Percentiles rank a stretch among this genome's conserved stretches.
Evolutionary conservation across 2,797 vertebrate genomes (phyloP).

Genomic region (Catamblyrhynchus diadema): DNA sequence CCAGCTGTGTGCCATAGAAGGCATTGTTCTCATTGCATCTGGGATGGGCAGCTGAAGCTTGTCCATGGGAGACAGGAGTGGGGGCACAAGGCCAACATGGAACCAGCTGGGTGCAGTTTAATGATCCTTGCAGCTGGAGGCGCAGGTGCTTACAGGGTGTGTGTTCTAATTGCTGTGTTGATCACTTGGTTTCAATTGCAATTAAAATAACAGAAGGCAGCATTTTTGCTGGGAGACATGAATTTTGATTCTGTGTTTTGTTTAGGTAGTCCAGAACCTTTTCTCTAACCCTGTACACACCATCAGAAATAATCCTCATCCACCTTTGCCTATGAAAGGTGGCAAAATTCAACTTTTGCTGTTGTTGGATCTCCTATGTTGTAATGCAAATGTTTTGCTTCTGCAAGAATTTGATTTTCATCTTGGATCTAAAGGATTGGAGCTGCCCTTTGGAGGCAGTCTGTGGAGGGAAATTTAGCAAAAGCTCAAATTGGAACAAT

Average conservation of each 20-base stretch:
- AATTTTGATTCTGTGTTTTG: not conserved
- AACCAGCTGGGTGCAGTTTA: not conserved
- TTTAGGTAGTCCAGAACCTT: not conserved
- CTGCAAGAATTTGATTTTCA: not conserved
- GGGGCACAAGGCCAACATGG: not conserved
- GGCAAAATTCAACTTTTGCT: not conserved
- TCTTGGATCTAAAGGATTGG: not conserved
- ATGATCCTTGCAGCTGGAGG: not conserved
- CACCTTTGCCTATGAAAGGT: not conserved
- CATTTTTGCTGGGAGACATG: not conserved
- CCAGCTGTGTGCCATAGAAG: not conserved
- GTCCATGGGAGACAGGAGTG: not conserved
- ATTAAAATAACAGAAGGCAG: not conserved
- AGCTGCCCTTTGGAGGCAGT: not conserved
- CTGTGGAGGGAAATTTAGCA: not conserved
- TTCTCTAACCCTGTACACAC: not conserved
- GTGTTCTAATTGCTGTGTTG: not conserved
- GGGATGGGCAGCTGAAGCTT: not conserved
- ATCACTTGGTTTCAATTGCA: not conserved
- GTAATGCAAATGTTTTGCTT: not conserved
- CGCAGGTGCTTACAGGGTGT: not conserved
- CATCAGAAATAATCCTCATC: not conserved
- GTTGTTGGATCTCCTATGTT: not conserved
- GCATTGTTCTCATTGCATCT: not conserved
- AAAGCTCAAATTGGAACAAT: not conserved